phyloP scores from a whole-genome alignment of 2,888 invertebrate genomes.

The Melanophora roralis region DNA sequence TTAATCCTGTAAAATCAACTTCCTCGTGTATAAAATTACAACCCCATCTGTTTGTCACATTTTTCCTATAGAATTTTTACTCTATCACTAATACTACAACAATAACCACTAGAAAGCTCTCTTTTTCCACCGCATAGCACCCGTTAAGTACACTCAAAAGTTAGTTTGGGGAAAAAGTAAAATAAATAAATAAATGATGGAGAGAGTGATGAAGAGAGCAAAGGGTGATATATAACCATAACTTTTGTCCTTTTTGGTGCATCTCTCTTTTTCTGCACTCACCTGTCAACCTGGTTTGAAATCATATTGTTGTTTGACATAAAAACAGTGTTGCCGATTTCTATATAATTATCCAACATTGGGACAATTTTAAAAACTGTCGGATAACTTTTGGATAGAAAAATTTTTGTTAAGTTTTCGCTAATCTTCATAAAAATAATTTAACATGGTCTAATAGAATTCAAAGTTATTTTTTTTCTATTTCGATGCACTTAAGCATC shows the following conservation, averaged over 20 bases:
- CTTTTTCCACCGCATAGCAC: not conserved
- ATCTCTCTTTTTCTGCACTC: constrained; percentile 2
- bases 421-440: too few species aligned
- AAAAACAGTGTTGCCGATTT: constrained; percentile 36
- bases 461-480: too few species aligned
- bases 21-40: constrained; percentile 49
- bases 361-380: too few species aligned
- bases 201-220: not conserved
- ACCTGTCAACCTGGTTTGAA: constrained; percentile 54
- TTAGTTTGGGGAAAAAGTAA: constrained; percentile 10
- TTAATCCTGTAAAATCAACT: constrained; percentile 45
- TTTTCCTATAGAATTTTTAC: not conserved
- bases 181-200: not conserved
- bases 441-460: too few species aligned
- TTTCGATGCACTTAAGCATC: too few species aligned
- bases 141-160: not conserved
- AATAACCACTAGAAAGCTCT: constrained; percentile 7
- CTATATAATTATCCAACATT: too few species aligned
- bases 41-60: constrained; percentile 41
- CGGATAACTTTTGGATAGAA: too few species aligned
- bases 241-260: not conserved
- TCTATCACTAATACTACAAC: not conserved
- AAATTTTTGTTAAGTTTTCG: too few species aligned
- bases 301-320: constrained; percentile 16
- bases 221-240: not conserved